Evolutionary conservation across 2,888 invertebrate genomes (phyloP), one percentile per base, ranked within the genome.

Genomic region (Ommatoiulus sabulosus): DNA sequence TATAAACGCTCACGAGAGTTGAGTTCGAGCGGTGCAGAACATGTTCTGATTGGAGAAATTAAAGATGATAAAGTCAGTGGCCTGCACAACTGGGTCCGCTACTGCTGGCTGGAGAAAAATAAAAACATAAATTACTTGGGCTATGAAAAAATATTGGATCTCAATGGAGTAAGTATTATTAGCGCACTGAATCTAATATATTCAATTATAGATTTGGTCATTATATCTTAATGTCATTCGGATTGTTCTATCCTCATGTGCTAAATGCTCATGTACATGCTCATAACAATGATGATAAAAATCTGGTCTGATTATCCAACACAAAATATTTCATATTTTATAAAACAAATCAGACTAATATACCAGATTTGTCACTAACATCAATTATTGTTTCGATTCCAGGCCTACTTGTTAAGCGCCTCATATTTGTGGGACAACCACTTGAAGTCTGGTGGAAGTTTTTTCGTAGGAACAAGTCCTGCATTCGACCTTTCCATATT

Each of bases 11-110:
- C 63, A 48, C 44, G 52, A 72, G 88, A n/a, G 7, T 20, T 52
- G 44, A 96, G 97, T 89, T 97, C 97, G 91, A 96, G 96, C 72
- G 98, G 97, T 0, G 98, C 98, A 92, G 98, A 98, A 92, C 98
- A 98, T 91, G 95, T 97, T 35, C 97, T 98, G 92, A 94, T 98
- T 2, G 96, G 97, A 0, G 98, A 98, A 94, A 93, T 96, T n/a
- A 52, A 57, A 24, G 85, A 44, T 15, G 44, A 46, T 15, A 95
- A 95, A 91, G 95, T 98, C 43, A 95, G 93, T 92, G 98, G 98
- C 10, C 94, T 98, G 90, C 98, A 98, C 92, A 98, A 97, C 92
- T 98, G 98, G 98, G 94, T 98, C 48, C 96, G 96, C 92, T 97
- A 96, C 91, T 94, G 95, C 89, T 94, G 94, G 89, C 95, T 97